Base-by-base conservation (phyloP, 2,888 invertebrate species). In the Disparrhopalites patrizii region DNA sequence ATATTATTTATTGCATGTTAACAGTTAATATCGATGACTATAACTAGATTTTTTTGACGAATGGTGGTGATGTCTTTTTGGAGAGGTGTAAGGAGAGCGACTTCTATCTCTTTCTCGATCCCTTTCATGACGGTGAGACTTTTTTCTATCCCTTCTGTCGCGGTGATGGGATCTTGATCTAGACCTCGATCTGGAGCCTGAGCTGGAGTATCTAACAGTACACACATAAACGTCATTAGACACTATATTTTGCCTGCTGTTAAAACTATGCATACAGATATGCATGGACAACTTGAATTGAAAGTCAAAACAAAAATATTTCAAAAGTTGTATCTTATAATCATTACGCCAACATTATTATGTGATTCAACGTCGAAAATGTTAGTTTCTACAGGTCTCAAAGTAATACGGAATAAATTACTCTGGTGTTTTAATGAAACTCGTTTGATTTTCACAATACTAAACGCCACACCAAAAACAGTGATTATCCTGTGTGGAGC, bases 111-210 rank as follows among this genome's bases (percentile, higher is more conserved):
- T 5, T 5, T 43, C 43, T 20, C 43, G 15, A 43, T 43, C 43
- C 7, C 43, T 5, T 3, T 64, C 64, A 27, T 54, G 51, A 15
- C 64, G 58, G 28, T 63, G 56, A 2, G 40, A 47, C 20, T 64
- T 64, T 43, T 67, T 67, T 20, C 51, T 60, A 27, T 61, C 58
- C n/a, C 55, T 23, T 15, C 61, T 60, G 20, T 67, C 58, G 5
- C 63, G 40, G 40, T 62, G 47, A 8, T 67, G 74, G 20, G 74
- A 74, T 50, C 76, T 68, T 47, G 78, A 78, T 56, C 77, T 72
- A 4, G 77, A 76, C 40, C 77, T 67, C 23, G 77, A 76, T 43
- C 75, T 73, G 7, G 76, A 76, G 36, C 75, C 68, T n/a, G 76
- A 75, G 25, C 70, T 68, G 56, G 74, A 71, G 43, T 75, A 71